phyloP scores from a whole-genome alignment of 2,888 invertebrate species.

The Oscheius sp. region DNA sequence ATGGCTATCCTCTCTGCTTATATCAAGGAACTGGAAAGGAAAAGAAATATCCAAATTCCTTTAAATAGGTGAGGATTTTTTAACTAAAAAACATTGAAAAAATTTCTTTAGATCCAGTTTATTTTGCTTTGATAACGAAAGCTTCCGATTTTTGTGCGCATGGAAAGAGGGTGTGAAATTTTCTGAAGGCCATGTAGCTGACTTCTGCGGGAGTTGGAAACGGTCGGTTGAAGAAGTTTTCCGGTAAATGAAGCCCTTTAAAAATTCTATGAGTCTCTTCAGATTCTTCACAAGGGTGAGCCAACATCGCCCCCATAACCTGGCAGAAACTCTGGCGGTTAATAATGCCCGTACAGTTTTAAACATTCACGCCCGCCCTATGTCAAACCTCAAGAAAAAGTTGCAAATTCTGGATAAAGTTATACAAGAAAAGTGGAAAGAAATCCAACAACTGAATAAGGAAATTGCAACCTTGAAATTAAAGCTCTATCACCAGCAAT shows the following conservation, averaged over 20 bases:
- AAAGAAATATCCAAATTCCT: conserved; percentile 18
- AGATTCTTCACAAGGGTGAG: conserved; percentile 8
- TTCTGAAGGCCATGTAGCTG: background rate
- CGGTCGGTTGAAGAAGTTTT: conserved; percentile 35
- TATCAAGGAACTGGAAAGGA: conserved; percentile 18
- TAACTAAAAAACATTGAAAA: background rate
- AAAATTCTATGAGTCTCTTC: background rate
- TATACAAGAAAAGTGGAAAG: background rate
- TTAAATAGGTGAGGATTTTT: conserved; percentile 11
- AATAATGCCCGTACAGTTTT: conserved; percentile 5
- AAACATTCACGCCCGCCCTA: background rate
- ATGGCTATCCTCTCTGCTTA: conserved; percentile 19
- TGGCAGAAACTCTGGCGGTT: background rate
- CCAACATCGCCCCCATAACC: background rate
- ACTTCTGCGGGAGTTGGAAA: conserved; percentile 43
- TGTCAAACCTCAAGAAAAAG: background rate
- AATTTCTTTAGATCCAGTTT: conserved; percentile 7
- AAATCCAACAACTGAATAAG: background rate
- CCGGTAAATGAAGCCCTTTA: background rate
- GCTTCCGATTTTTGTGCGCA: conserved; percentile 48
- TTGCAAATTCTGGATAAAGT: background rate
- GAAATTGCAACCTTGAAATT: background rate
- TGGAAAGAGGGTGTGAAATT: conserved; percentile 29
- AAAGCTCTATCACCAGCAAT: background rate
- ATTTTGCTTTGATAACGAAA: conserved; percentile 54